Evolutionary conservation across 1,140 invertebrate genomes (phyloP), one percentile per base, ranked within the genome.

Genomic region (Sitobion miscanthi): DNA sequence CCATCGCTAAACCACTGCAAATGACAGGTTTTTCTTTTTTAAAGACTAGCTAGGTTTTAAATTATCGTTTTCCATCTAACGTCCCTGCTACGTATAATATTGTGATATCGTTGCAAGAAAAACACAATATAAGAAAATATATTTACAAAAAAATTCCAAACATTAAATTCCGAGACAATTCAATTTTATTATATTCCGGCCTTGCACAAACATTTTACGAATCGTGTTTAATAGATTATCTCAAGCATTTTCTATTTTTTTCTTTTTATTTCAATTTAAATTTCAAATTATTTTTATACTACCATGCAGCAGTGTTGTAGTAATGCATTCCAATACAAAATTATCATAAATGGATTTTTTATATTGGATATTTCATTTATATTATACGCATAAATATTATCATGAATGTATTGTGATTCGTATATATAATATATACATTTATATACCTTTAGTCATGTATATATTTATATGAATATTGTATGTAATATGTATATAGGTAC

Each of bases 351-450:
- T 77, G n/a, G 30, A n/a, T 17, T n/a, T 77, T 23, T 77, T 77
- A 17, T n/a, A 77, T 77, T 77, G 20, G 30, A 77, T 77, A 77
- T 77, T 77, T 77, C 62, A 77, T 77, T 77, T 77, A n/a, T n/a
- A 77, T 77, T 17, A 77, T 77, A 54, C 52, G 62, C 62, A 62
- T 69, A 77, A n/a, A 77, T 77, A 77, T 77, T 17, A 77, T 35
- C n/a, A 77, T 77, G 62, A n/a, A 77, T 77, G 62, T 77, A 77
- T 77, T 77, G 62, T 77, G 14, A 77, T 77, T n/a, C n/a, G 52
- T 54, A 54, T 54, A 23, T 54, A 52, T 54, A 54, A 11, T 69
- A 17, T 62, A 14, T 17, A n/a, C n/a, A 30, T 8, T 23, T 42
- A 9, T 62, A 69, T 5, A 17, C 30, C 14, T 35, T 77, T 77